These are phyloP conservation scores for Dynastes maya DNA, from an alignment of 2,888 invertebrate genomes.

Conservation along the genomic window DNA sequence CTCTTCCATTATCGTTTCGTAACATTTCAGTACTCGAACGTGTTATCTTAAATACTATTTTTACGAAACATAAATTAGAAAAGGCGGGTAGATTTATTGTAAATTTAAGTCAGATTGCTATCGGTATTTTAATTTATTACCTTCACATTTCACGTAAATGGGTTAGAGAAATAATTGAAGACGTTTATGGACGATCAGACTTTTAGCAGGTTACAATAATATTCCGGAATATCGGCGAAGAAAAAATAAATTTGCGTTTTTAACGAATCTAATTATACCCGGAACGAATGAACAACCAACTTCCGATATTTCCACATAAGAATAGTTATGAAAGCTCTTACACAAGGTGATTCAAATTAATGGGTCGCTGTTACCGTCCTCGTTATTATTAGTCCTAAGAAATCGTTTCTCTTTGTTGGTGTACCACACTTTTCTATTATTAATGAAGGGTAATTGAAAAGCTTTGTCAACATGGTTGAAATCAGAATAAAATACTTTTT, in stretches of 20 bases:
- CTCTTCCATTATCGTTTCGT: background rate
- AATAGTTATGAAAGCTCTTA: too few species aligned
- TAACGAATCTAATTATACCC: background rate
- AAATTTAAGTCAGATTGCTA: conserved; percentile 33
- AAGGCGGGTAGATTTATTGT: conserved; percentile 19
- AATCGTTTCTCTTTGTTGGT: too few species aligned
- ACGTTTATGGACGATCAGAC: conserved; percentile 10
- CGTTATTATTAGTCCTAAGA: too few species aligned
- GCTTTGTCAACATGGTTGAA: too few species aligned
- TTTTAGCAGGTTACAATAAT: conserved; percentile 24
- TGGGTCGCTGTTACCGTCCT: too few species aligned
- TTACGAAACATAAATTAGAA: conserved; percentile 13
- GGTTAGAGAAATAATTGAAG: conserved; percentile 32
- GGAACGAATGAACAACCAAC: background rate
- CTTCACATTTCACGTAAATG: conserved; percentile 12
- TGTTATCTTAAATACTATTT: conserved; percentile 35
- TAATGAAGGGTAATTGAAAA: too few species aligned
- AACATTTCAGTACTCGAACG: conserved; percentile 20
- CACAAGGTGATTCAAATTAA: too few species aligned
- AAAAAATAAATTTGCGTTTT: background rate
- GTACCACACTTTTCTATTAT: too few species aligned
- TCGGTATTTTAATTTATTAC: conserved; percentile 35
- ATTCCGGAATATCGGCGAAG: background rate
- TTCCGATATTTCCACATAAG: background rate
- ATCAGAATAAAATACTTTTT: too few species aligned